Conservation (phyloP, 2,888 invertebrate species). For the Thymelicus sylvestris region DNA sequence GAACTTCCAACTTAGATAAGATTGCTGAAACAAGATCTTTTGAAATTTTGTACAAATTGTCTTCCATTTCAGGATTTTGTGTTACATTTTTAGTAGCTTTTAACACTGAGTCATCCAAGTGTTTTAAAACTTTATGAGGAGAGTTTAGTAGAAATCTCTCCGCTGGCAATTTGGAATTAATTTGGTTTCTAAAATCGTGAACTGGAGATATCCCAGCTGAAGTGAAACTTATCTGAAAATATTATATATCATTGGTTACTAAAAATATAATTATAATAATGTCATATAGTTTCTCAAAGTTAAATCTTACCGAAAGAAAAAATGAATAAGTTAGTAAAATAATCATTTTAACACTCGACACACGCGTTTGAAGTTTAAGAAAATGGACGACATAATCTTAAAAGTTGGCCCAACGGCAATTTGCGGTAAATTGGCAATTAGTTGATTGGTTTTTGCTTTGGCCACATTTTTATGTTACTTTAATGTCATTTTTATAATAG, state of each 20-base stretch:
- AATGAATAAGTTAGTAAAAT: not conserved
- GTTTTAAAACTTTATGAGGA: conserved; percentile 68
- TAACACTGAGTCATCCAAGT: conserved; percentile 67
- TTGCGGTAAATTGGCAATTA: conserved; percentile 28
- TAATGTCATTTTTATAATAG: too few species aligned
- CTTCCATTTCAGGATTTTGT: conserved; percentile 74
- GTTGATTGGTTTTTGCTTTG: not conserved
- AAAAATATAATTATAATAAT: not conserved
- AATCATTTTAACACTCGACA: conserved; percentile 16
- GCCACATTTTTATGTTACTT: too few species aligned
- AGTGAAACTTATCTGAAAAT: conserved; percentile 20
- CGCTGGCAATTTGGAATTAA: conserved; percentile 52
- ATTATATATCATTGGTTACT: conserved; percentile 1
- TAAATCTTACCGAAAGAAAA: conserved; percentile 15
- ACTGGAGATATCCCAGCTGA: conserved; percentile 72
- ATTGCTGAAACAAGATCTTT: conserved; percentile 77
- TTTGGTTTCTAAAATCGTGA: conserved; percentile 68
- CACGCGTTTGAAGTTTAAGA: not conserved
- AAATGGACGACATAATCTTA: not conserved
- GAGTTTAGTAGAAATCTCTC: conserved; percentile 60
- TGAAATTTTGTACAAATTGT: conserved; percentile 72
- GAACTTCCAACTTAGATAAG: conserved; percentile 73
- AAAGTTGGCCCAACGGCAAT: conserved; percentile 1
- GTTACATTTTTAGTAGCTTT: conserved; percentile 75
- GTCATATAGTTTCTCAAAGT: not conserved